Percentiles rank a stretch among this genome's conserved stretches.
Conservation (phyloP, 2,888 invertebrate genomes). For the Temnothorax unifasciatus region DNA sequence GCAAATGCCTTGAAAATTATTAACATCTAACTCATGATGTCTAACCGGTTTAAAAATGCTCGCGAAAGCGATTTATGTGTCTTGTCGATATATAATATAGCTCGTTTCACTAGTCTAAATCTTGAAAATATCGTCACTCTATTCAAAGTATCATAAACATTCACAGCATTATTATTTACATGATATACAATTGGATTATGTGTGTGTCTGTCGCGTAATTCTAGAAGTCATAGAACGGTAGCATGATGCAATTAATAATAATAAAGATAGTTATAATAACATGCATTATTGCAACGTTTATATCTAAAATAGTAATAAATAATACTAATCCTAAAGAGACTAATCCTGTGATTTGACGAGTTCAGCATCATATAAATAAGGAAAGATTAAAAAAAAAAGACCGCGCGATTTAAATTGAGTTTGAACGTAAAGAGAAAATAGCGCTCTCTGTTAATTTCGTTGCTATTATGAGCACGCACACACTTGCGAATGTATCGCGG, state of each 20-base stretch:
- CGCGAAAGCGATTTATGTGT: not conserved
- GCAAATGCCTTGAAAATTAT: slow-evolving; percentile 30
- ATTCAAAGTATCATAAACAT: not conserved
- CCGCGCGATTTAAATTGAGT: not conserved
- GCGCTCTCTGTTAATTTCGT: not conserved
- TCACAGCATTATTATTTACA: slow-evolving; percentile 40
- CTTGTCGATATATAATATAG: no score
- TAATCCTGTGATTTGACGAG: not conserved
- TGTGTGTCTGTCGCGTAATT: not conserved
- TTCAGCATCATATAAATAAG: not conserved
- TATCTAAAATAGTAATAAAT: slow-evolving; percentile 36
- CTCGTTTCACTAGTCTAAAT: not conserved
- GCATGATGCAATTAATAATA: no score
- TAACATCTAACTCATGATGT: not conserved
- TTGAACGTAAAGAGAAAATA: not conserved
- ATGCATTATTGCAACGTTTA: not conserved
- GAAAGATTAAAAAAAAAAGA: not conserved
- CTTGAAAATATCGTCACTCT: slow-evolving; percentile 12
- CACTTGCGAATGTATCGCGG: slow-evolving; percentile 7
- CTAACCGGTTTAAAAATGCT: not conserved
- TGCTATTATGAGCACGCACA: not conserved
- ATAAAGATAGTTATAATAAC: no score
- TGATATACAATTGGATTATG: slow-evolving; percentile 4
- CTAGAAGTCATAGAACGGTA: slow-evolving; percentile 36
- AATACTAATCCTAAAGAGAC: slow-evolving; percentile 18